Percentiles rank a stretch among this genome's conserved stretches.
Conservation (phyloP, 2,888 invertebrate species). For the Theretra japonica region DNA sequence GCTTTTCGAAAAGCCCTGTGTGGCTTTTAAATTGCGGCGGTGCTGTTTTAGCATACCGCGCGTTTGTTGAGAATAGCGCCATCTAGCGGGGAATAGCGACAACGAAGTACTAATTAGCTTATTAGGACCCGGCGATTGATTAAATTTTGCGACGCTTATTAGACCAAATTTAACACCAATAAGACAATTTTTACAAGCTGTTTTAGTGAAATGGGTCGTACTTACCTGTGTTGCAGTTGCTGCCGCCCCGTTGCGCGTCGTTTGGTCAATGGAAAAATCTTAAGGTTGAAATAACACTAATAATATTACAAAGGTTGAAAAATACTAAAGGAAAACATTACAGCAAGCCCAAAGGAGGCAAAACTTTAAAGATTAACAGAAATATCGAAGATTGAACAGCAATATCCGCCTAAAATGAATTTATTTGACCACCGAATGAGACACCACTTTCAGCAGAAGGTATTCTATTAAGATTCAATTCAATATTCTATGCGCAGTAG, state of each 20-base stretch:
- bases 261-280: too few relatives aligned
- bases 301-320: not conserved
- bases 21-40: slow-evolving; percentile 37
- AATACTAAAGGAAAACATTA: not conserved
- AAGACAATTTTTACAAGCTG: not conserved
- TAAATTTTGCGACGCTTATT: slow-evolving; percentile 21
- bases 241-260: not conserved
- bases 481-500: not conserved
- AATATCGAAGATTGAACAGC: not conserved
- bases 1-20: slow-evolving; percentile 50
- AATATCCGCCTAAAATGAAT: not conserved
- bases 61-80: slow-evolving; percentile 48
- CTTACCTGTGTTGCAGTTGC: not conserved
- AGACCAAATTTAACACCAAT: slow-evolving; percentile 3
- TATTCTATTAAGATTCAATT: slow-evolving; percentile 24
- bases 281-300: not conserved
- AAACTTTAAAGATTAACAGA: not conserved
- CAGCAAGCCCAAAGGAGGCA: not conserved
- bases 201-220: not conserved
- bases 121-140: slow-evolving; percentile 12
- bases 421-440: slow-evolving; percentile 1
- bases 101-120: slow-evolving; percentile 33
- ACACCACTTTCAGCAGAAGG: slow-evolving; percentile 4
- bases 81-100: slow-evolving; percentile 61
- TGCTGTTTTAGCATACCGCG: slow-evolving; percentile 44